phyloP scores from a whole-genome alignment of 1,140 invertebrate genomes.

The Phenacoccus solenopsis region DNA sequence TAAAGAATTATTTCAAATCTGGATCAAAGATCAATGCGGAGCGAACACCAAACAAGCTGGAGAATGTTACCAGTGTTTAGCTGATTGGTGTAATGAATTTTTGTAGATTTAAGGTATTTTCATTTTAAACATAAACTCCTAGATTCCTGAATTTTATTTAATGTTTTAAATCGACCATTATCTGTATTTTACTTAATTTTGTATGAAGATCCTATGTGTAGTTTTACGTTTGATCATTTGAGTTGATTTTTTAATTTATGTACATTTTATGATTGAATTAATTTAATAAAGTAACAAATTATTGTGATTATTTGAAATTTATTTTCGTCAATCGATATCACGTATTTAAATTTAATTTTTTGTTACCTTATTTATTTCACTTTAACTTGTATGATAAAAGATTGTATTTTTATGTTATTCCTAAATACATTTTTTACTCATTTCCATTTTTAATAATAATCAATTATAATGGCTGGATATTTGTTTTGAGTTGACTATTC shows the following conservation, averaged over 20 bases:
- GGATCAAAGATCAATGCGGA: slow-evolving; percentile 85
- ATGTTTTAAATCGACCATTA: too few species aligned
- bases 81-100: slow-evolving; percentile 92
- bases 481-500: too few species aligned
- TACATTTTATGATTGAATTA: too few species aligned
- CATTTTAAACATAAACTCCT: background rate
- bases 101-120: slow-evolving; percentile 38
- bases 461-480: too few species aligned
- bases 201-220: too few species aligned
- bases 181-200: background rate
- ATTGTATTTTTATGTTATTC: too few species aligned
- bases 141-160: background rate
- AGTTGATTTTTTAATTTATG: background rate
- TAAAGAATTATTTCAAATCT: slow-evolving; percentile 89
- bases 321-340: background rate
- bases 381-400: too few species aligned
- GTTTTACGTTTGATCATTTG: background rate
- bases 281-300: background rate
- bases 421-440: too few species aligned
- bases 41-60: slow-evolving; percentile 84
- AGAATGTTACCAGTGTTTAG: slow-evolving; percentile 86
- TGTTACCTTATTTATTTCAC: background rate
- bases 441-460: too few species aligned
- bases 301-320: background rate
- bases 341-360: background rate